Percentiles rank a stretch among this genome's conserved stretches.
Evolutionary conservation across 2,888 invertebrate species (phyloP).

Genomic region (Heliconius ethilla): DNA sequence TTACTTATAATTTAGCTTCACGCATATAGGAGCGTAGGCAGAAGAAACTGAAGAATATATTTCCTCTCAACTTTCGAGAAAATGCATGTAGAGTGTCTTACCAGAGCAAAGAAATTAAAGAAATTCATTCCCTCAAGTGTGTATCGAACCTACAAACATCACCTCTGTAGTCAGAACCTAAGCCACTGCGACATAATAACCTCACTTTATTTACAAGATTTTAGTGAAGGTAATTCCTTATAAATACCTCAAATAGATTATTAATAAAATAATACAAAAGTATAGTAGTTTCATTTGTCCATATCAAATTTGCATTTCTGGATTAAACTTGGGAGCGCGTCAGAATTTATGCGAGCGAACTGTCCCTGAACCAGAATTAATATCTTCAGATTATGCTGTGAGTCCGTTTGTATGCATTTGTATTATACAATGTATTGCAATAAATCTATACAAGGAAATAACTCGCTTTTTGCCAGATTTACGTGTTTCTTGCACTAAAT

Average conservation of each 20-base stretch:
- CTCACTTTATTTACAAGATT: background rate
- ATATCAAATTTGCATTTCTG: slow-evolving; percentile 26
- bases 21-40: no score
- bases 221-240: background rate
- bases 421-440: slow-evolving; percentile 8
- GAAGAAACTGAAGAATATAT: no score
- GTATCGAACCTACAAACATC: no score
- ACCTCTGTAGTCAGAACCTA: no score
- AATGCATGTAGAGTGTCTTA: no score
- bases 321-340: slow-evolving; percentile 12
- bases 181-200: background rate
- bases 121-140: no score
- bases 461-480: background rate
- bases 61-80: no score
- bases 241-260: background rate
- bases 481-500: background rate
- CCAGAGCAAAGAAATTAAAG: no score
- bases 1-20: background rate
- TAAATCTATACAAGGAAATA: background rate
- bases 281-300: slow-evolving; percentile 8
- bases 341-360: slow-evolving; percentile 23
- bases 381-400: slow-evolving; percentile 24
- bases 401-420: slow-evolving; percentile 20
- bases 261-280: background rate
- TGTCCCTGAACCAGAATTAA: slow-evolving; percentile 28